Conservation (phyloP, 2,797 vertebrate genomes). For the Anolis apletophallus region DNA sequence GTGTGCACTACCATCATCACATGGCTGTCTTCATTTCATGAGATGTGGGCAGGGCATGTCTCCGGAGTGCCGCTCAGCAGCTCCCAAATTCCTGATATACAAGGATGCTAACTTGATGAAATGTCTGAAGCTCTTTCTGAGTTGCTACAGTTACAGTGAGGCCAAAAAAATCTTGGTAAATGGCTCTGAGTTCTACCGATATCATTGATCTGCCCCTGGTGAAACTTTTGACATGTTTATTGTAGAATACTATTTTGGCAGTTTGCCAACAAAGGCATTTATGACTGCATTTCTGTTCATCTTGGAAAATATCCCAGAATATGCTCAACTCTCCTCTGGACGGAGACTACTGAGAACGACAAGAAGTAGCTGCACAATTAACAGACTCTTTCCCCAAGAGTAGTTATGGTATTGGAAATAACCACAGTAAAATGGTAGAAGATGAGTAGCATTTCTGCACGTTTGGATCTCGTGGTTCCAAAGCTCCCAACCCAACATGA, state of each 20-base stretch:
- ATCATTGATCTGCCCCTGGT: constrained; percentile 4
- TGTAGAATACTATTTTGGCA: constrained; percentile 10
- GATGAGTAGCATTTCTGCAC: not conserved
- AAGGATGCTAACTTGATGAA: constrained; percentile 2
- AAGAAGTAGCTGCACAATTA: not conserved
- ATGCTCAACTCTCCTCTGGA: not conserved
- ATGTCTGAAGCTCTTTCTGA: constrained; percentile 2
- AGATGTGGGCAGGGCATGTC: constrained; percentile 44
- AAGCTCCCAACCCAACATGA: too few species aligned
- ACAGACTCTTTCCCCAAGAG: not conserved
- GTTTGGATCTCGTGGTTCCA: not conserved
- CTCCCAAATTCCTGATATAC: constrained; percentile 44
- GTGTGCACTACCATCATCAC: constrained; percentile 27
- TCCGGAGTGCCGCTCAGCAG: constrained; percentile 45
- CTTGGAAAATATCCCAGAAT: constrained; percentile 29
- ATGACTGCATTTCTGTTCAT: not conserved
- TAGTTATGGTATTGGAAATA: not conserved
- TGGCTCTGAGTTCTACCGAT: not conserved
- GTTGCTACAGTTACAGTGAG: not conserved
- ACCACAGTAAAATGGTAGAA: not conserved
- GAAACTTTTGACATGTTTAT: constrained; percentile 12
- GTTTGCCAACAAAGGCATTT: constrained; percentile 16
- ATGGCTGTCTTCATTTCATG: constrained; percentile 31
- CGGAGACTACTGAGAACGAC: not conserved
- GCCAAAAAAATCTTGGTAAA: not conserved